Percentiles rank a stretch among this genome's conserved stretches.
phyloP scores from a whole-genome alignment of 2,888 invertebrate genomes.

The Epirrhoe tristata region DNA sequence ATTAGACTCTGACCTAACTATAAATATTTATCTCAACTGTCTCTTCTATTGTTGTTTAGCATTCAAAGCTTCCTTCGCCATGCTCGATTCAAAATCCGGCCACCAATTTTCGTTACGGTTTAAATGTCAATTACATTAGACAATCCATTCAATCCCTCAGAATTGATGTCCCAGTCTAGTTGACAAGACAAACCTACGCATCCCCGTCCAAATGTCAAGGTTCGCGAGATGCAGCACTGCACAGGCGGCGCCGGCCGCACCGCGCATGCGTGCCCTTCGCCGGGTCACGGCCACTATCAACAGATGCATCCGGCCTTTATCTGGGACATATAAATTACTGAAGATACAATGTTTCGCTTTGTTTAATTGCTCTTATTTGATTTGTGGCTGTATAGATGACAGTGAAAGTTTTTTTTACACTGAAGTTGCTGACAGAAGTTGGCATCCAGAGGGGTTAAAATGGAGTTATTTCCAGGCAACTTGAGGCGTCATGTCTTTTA shows the following conservation, averaged over 20 bases:
- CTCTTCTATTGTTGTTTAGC: too few relatives aligned
- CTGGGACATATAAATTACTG: conserved; percentile 29
- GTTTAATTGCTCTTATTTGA: conserved; percentile 1
- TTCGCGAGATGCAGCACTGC: conserved; percentile 38
- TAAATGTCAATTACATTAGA: not conserved
- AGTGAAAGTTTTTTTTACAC: not conserved
- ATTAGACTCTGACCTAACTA: too few relatives aligned
- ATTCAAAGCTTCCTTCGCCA: not conserved
- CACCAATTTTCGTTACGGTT: not conserved
- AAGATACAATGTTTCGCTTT: conserved; percentile 8
- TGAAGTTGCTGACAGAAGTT: not conserved
- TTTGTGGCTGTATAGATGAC: not conserved
- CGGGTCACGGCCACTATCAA: conserved; percentile 45
- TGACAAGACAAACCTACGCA: conserved; percentile 29
- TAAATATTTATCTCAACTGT: too few relatives aligned
- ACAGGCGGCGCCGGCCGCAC: conserved; percentile 19
- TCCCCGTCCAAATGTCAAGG: conserved; percentile 41
- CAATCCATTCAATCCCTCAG: conserved; percentile 1
- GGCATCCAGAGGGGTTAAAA: too few relatives aligned
- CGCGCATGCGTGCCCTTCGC: conserved; percentile 44
- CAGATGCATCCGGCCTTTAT: conserved; percentile 45
- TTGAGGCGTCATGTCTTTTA: too few relatives aligned
- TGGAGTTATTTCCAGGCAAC: too few relatives aligned
- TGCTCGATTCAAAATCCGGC: not conserved
- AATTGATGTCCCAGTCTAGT: conserved; percentile 5